Base-by-base conservation (phyloP, 2,113 vertebrate genomes). In the Poeciliopsis occidentalis region DNA sequence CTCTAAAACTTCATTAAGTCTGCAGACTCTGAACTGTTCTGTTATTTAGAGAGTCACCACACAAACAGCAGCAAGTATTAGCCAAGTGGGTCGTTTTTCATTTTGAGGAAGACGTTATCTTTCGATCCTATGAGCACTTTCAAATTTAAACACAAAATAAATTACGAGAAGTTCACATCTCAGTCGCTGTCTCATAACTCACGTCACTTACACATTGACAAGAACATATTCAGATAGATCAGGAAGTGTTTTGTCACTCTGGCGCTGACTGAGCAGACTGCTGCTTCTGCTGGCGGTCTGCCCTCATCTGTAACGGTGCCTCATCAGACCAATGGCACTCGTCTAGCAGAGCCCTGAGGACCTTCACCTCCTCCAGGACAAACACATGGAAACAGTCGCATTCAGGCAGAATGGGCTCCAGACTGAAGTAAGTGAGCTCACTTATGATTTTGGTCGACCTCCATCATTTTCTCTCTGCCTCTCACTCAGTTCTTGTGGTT, bases 191-290 rank as follows among this genome's bases (percentile, higher is more conserved):
- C 32, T 74, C 8, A 54, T 27, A 60, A 34, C 17, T 5, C 68
- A 72, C 71, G 83, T 87, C 87, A 90, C 39, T 41, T 71, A 82
- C 44, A 71, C 71, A 71, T 26, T 66, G 75, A 83, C 80, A 79
- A 65, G 71, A 70, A 81, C 79, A 78, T 69, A 85, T 80, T 78
- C 80, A 78, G 73, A 84, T 60, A 73, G 78, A 93, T 91, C 91
- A 95, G 94, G 94, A 95, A 95, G 94, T 94, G 90, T 79, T 80
- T 75, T 60, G 67, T 81, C 75, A 90, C 73, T 90, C 64, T 1
- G 19, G 30, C 24, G 89, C 74, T 80, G 83, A 85, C 77, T 81
- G 64, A 76, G 81, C 88, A 82, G 78, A 66, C 77, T 30, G 67
- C 75, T 47, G 27, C 70, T 76, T 24, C 69, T 71, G 51, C 69